Conservation (phyloP, 1,140 invertebrate genomes). For the Hormaphis cornu region DNA sequence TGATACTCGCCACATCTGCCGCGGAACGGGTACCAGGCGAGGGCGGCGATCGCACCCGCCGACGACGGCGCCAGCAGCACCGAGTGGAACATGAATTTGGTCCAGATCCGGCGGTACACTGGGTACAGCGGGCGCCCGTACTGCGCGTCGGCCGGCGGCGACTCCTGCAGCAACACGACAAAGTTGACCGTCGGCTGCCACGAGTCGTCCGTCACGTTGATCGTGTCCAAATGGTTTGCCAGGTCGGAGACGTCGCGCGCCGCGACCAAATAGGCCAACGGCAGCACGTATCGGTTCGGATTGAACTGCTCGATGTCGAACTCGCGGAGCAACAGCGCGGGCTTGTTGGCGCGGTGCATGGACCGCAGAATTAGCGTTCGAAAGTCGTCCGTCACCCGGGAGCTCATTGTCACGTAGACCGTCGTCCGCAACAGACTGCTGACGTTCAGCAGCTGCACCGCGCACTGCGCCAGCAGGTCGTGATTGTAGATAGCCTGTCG, state of each 20-base stretch:
- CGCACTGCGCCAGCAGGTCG: background rate
- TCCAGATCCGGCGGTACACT: background rate
- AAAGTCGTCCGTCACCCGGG: background rate
- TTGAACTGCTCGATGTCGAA: background rate
- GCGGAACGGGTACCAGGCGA: slow-evolving; percentile 1
- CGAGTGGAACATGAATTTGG: background rate
- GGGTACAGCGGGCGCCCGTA: background rate
- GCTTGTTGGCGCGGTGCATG: background rate
- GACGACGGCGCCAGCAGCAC: background rate
- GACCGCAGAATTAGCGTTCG: background rate
- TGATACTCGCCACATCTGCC: background rate
- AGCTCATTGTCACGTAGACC: background rate
- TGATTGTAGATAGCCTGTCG: background rate
- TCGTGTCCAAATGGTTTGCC: background rate
- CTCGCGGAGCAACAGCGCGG: background rate
- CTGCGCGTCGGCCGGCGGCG: background rate
- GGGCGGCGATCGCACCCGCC: background rate
- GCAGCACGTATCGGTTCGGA: background rate
- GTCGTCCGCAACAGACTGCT: background rate
- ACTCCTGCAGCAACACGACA: background rate
- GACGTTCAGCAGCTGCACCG: background rate
- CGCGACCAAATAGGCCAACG: background rate
- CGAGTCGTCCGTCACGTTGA: background rate
- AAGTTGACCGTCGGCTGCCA: background rate
- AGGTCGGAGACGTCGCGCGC: background rate